A percentile compares a stretch with the other conserved stretches of the same genome.
Evolutionary conservation across 2,888 invertebrate species (phyloP).

Genomic region (Epistrophe grossulariae): DNA sequence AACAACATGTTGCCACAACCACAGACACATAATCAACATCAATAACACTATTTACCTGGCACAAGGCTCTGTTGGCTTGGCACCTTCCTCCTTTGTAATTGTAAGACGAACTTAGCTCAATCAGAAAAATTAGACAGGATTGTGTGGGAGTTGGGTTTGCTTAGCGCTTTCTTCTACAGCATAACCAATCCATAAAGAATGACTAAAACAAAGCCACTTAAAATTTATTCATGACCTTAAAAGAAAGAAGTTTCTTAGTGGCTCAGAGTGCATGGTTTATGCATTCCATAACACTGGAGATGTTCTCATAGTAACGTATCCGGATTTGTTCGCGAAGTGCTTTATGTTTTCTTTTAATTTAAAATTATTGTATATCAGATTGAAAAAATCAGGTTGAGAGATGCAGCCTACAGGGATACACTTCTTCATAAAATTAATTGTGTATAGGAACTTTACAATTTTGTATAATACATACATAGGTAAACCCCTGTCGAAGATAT

Average conservation of each 20-base stretch:
- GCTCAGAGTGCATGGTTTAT: slow-evolving; percentile 10
- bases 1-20: not conserved
- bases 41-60: slow-evolving; percentile 30
- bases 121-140: not conserved
- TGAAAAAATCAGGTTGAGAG: too few relatives aligned
- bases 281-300: not conserved
- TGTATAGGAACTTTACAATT: too few relatives aligned
- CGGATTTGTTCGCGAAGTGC: not conserved
- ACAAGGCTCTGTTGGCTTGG: not conserved
- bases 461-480: too few relatives aligned
- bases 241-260: slow-evolving; percentile 25
- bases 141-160: not conserved
- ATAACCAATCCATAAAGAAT: slow-evolving; percentile 6
- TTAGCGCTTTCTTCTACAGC: not conserved
- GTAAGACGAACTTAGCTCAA: not conserved
- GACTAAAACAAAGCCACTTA: slow-evolving; percentile 47
- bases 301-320: not conserved
- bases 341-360: slow-evolving; percentile 2
- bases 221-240: slow-evolving; percentile 48
- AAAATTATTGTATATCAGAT: not conserved
- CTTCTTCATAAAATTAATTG: too few relatives aligned
- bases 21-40: slow-evolving; percentile 50
- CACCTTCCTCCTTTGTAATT: not conserved
- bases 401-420: too few relatives aligned
- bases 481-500: too few relatives aligned